Conservation (phyloP, 64 coral and sea anemone genomes). For the Platygyra sinensis region DNA sequence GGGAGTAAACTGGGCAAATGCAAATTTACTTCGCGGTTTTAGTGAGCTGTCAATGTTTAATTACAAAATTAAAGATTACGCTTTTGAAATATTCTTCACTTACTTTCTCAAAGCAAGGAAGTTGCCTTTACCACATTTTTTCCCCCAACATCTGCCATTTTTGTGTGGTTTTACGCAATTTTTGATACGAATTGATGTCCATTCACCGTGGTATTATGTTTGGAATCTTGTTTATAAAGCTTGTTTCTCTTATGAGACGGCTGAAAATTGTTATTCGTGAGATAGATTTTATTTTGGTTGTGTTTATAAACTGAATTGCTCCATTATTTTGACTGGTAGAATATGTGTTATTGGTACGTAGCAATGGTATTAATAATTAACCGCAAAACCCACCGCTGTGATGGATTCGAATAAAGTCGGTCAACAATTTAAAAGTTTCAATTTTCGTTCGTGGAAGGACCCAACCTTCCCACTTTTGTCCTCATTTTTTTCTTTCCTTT, state of each 20-base stretch:
- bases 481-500: background rate
- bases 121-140: background rate
- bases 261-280: background rate
- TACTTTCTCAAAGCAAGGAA: background rate
- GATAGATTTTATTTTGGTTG: background rate
- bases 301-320: constrained; percentile 6
- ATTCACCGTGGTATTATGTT: background rate
- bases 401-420: background rate
- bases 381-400: background rate
- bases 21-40: background rate
- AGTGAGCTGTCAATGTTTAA: background rate
- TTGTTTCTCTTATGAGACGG: background rate
- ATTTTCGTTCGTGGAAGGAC: background rate
- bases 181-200: background rate
- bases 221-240: background rate
- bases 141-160: background rate
- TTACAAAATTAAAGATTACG: background rate
- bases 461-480: background rate
- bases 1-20: background rate
- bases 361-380: constrained; percentile 23
- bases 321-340: constrained; percentile 11
- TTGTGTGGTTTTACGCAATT: background rate
- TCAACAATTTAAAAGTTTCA: background rate
- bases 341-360: constrained; percentile 6
- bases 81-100: background rate